Evolutionary conservation across 2,113 vertebrate species (phyloP).

Genomic region (Mobula birostris): DNA sequence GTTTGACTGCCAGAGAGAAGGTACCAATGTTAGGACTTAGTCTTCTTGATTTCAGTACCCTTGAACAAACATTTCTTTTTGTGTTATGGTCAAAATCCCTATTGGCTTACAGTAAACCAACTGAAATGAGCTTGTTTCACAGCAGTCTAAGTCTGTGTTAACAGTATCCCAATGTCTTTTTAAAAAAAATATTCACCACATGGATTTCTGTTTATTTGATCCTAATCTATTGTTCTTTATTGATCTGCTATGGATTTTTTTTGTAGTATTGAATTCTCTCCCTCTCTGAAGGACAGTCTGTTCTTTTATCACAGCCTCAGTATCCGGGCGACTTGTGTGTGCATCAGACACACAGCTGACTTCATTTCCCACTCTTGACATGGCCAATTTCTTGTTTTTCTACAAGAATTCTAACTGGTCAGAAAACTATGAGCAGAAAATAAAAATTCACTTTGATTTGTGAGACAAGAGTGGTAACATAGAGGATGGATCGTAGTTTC

Average conservation of each 20-base stretch:
- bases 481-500: too few species aligned
- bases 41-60: too few species aligned
- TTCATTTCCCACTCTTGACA: not conserved
- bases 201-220: constrained; percentile 6
- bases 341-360: not conserved
- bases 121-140: not conserved
- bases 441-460: too few species aligned
- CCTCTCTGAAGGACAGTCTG: not conserved
- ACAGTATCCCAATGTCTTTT: too few species aligned
- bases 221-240: not conserved
- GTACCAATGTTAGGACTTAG: not conserved
- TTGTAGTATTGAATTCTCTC: not conserved
- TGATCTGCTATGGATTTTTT: not conserved
- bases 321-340: not conserved
- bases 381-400: not conserved
- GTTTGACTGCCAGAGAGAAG: not conserved
- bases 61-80: not conserved
- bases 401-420: not conserved
- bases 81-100: not conserved
- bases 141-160: not conserved
- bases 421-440: not conserved
- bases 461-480: too few species aligned
- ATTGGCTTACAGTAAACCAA: not conserved
- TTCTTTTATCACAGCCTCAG: not conserved
- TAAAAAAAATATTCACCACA: not conserved